These are phyloP conservation scores for Brachionus manjavacas DNA, from an alignment of 1,140 invertebrate genomes.

Conservation along the genomic window DNA sequence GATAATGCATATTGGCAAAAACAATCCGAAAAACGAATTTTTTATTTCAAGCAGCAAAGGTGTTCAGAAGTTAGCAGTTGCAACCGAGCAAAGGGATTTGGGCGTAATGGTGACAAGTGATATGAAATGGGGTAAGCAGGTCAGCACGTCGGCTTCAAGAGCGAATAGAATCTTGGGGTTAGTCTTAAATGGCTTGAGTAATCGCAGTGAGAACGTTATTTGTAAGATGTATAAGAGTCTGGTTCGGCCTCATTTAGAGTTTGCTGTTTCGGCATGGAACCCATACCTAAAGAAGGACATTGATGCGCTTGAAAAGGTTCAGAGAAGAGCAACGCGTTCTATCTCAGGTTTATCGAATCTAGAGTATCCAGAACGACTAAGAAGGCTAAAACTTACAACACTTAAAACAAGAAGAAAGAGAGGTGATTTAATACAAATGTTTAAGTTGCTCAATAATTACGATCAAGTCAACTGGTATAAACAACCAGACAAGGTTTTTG, in stretches of 20 bases:
- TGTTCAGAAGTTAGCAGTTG: neutral
- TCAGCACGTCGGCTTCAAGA: neutral
- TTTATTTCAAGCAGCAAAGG: neutral
- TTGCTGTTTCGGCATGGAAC: conserved; percentile 44
- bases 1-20: neutral
- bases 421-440: neutral
- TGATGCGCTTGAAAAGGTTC: conserved; percentile 43
- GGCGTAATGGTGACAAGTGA: conserved; percentile 40
- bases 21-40: neutral
- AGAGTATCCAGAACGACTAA: neutral
- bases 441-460: neutral
- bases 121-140: conserved; percentile 41
- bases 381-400: neutral
- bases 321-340: conserved; percentile 44
- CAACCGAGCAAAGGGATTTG: conserved; percentile 5
- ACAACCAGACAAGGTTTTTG: neutral
- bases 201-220: neutral
- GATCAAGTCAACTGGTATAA: neutral
- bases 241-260: conserved; percentile 41
- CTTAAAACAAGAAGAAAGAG: neutral
- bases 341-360: conserved; percentile 28
- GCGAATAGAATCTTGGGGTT: neutral
- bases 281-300: conserved; percentile 40
- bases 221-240: neutral
- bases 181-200: neutral